A percentile compares a stretch with the other conserved stretches of the same genome.
Evolutionary conservation across 2,888 invertebrate genomes (phyloP).

Genomic region (Alcis repandata): DNA sequence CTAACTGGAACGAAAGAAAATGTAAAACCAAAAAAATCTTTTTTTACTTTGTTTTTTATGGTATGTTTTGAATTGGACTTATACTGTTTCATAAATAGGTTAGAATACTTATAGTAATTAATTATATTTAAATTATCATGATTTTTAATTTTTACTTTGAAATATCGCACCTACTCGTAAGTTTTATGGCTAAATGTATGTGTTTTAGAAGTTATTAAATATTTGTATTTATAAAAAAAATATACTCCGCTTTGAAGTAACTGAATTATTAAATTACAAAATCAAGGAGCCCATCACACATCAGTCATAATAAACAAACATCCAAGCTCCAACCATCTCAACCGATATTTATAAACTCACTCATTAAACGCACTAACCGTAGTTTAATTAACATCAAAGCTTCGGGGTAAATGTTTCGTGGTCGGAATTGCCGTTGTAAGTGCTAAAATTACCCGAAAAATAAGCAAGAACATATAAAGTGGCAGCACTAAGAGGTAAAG

Average conservation of each 20-base stretch:
- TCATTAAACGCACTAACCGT: conserved; percentile 51
- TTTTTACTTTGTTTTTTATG: too few species aligned
- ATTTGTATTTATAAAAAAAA: too few species aligned
- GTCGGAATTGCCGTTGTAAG: conserved; percentile 58
- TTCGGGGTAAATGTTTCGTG: conserved; percentile 61
- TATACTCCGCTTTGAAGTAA: not conserved
- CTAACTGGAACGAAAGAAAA: not conserved
- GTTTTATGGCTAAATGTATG: too few species aligned
- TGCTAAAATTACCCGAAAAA: conserved; percentile 44
- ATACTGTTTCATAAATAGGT: too few species aligned
- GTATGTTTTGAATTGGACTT: too few species aligned
- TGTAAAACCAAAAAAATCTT: too few species aligned
- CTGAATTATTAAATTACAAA: conserved; percentile 1
- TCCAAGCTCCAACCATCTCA: conserved; percentile 42
- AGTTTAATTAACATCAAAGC: conserved; percentile 75
- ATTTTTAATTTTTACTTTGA: too few species aligned
- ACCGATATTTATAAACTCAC: conserved; percentile 49
- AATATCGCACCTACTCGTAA: too few species aligned
- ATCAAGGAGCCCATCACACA: conserved; percentile 15
- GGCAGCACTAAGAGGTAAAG: conserved; percentile 31
- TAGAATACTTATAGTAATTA: too few species aligned
- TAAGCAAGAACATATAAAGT: conserved; percentile 41
- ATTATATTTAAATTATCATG: too few species aligned
- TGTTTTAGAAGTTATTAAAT: too few species aligned
- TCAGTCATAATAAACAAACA: conserved; percentile 43